phyloP scores from a whole-genome alignment of 2,113 vertebrate genomes.

The Nyctibius bracteatus region DNA sequence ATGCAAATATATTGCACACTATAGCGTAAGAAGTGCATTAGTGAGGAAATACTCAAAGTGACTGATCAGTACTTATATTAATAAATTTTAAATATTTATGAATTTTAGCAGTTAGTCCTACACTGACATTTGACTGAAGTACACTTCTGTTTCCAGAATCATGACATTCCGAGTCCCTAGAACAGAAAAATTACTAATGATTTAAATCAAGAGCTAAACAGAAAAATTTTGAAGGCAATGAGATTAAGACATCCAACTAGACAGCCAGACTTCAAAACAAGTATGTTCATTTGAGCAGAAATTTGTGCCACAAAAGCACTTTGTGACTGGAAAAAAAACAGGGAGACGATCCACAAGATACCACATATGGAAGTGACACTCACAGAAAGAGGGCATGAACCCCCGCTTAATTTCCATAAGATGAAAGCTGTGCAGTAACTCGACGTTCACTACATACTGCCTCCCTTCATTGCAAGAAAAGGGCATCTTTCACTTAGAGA shows the following conservation, averaged over 20 bases:
- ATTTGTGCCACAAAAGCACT: background rate
- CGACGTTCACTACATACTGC: background rate
- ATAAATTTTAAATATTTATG: background rate
- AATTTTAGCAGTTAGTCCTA: background rate
- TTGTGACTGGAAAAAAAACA: background rate
- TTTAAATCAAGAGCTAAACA: background rate
- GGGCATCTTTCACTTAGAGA: background rate
- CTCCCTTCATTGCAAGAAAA: background rate
- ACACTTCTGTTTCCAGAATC: background rate
- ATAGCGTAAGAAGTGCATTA: background rate
- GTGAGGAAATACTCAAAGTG: background rate
- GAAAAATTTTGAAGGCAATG: background rate
- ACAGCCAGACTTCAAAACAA: background rate
- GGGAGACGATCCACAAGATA: background rate
- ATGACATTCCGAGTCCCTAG: background rate
- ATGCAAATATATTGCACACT: background rate
- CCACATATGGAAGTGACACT: accelerated
- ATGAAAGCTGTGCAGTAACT: background rate
- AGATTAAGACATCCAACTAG: background rate
- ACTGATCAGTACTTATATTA: background rate
- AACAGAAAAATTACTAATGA: background rate
- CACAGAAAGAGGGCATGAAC: background rate
- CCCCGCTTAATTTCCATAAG: accelerated
- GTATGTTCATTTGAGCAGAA: accelerated
- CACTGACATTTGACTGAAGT: background rate